Evolutionary conservation across 2,797 vertebrate genomes (phyloP), one percentile per base, ranked within the genome.

Genomic region (Morus bassanus): DNA sequence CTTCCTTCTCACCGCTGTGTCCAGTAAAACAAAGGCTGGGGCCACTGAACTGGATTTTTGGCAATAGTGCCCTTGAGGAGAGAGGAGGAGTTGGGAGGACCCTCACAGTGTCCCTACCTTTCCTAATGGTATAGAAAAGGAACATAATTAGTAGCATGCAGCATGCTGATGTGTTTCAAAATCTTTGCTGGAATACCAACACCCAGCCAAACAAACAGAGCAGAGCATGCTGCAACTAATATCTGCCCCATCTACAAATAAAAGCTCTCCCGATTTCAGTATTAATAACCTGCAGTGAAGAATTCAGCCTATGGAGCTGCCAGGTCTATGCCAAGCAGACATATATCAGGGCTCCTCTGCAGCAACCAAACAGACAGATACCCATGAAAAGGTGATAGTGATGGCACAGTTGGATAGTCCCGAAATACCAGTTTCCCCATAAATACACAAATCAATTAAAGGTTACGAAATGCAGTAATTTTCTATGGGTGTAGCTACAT

Each of bases 391-490:
- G 45, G 45, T 53, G 84, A 91, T 85, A 86, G 89, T 1, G 21
- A 83, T 86, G 85, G 92, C 88, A 92, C 46, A 92, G 65, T 94
- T 70, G 96, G 93, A 81, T 89, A 95, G 88, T 94, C 93, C 95
- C 85, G 61, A 96, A 93, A 97, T 96, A 93, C 95, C 94, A 95
- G 92, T 97, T 97, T 95, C 95, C 85, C 95, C 77, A 68, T 96
- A 96, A 95, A 97, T 92, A 92, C 51, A 76, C 72, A 96, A 94
- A 97, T 96, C 91, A 91, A 90, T 96, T 96, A 96, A 92, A 73
- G 85, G 88, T 97, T 96, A 94, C 60, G 95, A 97, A 97, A 97
- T 84, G 41, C 64, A 43, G 93, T 96, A 97, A 96, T 97, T 97
- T 95, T 96, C 91, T 96, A 41, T 84, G 94, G 96, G 97, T 80